These are phyloP conservation scores for Platyura marginata DNA, from an alignment of 1,140 invertebrate genomes.

Conservation along the genomic window DNA sequence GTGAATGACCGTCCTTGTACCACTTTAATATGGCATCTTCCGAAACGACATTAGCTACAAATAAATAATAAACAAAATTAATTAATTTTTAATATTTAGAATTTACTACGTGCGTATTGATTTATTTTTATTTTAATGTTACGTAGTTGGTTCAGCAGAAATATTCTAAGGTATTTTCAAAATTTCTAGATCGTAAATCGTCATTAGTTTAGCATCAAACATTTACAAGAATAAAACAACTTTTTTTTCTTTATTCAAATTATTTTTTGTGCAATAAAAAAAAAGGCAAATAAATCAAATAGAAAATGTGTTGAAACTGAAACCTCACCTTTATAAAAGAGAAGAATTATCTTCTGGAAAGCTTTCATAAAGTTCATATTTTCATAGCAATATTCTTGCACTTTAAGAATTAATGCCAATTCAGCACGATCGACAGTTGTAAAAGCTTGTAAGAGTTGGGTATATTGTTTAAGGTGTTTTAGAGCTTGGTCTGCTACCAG, in stretches of 20 bases:
- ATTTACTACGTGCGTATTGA: background rate
- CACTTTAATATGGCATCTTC: conserved; percentile 86
- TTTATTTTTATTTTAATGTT: background rate
- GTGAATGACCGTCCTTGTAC: conserved; percentile 81
- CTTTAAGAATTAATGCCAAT: conserved; percentile 69
- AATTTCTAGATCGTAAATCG: background rate
- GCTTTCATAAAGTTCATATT: conserved; percentile 98
- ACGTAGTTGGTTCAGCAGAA: background rate
- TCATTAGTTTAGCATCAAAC: background rate
- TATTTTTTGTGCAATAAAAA: no score
- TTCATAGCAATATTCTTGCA: conserved; percentile 95
- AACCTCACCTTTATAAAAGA: conserved; percentile 86
- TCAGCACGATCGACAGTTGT: conserved; percentile 67
- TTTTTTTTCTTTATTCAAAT: no score
- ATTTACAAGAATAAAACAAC: no score
- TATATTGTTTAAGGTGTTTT: conserved; percentile 74
- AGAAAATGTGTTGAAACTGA: no score
- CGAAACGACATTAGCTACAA: conserved; percentile 63
- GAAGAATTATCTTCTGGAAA: conserved; percentile 91
- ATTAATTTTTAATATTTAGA: background rate
- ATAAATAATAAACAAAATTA: conserved; percentile 5
- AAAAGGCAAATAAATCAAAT: no score
- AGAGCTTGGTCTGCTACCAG: conserved; percentile 85
- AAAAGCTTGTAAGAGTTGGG: conserved; percentile 69
- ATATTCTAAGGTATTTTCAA: background rate